Conservation (phyloP, 2,113 vertebrate genomes). For the Prunella himalayana region DNA sequence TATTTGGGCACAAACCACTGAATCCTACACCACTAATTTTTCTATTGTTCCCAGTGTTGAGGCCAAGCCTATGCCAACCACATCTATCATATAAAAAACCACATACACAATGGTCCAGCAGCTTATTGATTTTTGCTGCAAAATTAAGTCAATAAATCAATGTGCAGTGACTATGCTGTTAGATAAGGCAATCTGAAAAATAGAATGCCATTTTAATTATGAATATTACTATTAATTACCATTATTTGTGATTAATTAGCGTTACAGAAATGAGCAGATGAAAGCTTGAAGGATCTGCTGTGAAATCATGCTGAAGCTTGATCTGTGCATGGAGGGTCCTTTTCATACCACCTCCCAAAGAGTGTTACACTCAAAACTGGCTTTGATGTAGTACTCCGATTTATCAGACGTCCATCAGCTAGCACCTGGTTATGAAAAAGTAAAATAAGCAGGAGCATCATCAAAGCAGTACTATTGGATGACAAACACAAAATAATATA, state of each 20-base stretch:
- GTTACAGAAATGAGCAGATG: background rate
- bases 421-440: slow-evolving; percentile 46
- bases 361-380: slow-evolving; percentile 67
- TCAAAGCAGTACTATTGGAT: background rate
- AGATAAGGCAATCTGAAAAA: background rate
- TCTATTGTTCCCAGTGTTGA: background rate
- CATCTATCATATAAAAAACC: background rate
- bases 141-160: background rate
- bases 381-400: background rate
- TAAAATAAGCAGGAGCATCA: background rate
- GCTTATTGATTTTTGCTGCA: background rate
- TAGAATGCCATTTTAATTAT: background rate
- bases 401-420: slow-evolving; percentile 53
- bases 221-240: background rate
- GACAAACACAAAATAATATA: background rate
- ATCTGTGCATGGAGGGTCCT: background rate
- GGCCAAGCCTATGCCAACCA: background rate
- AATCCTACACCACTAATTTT: background rate
- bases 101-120: background rate
- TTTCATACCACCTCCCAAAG: slow-evolving; percentile 67
- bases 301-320: background rate
- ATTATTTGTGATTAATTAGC: background rate
- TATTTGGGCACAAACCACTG: background rate
- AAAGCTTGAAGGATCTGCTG: background rate
- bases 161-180: background rate